These are phyloP conservation scores for Nasonia vitripennis DNA, from an alignment of 1,140 invertebrate genomes.

Conservation along the genomic window DNA sequence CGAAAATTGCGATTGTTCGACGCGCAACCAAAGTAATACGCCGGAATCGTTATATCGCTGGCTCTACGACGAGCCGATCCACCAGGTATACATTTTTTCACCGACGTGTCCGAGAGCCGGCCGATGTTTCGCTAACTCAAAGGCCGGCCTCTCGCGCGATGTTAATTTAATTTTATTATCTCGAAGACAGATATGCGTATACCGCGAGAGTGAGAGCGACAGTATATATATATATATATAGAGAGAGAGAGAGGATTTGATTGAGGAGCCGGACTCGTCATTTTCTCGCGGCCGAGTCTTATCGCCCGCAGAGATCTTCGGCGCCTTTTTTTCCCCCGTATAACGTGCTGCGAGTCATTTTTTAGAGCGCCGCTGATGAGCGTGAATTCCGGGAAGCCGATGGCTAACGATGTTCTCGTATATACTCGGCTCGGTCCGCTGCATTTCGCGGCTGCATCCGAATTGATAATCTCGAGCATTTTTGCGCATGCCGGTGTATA, in stretches of 20 bases:
- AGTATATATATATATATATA: too few species aligned
- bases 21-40: too few species aligned
- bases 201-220: too few species aligned
- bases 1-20: not conserved
- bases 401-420: constrained; percentile 8
- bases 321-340: not conserved
- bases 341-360: constrained; percentile 12
- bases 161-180: constrained; percentile 6
- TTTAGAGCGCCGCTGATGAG: not conserved
- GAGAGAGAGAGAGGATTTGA: constrained; percentile 9
- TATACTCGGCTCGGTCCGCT: not conserved
- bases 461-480: not conserved
- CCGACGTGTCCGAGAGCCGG: not conserved
- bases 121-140: not conserved
- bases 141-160: not conserved
- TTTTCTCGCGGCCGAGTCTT: constrained; percentile 22
- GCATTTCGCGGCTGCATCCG: not conserved
- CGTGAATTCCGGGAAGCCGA: constrained; percentile 1
- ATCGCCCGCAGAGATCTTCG: constrained; percentile 25
- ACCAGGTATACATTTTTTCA: too few species aligned
- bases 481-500: too few species aligned
- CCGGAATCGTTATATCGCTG: too few species aligned
- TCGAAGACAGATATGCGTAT: not conserved
- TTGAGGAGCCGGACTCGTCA: constrained; percentile 25
- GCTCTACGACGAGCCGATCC: too few species aligned